Evolutionary conservation across 2,113 vertebrate species (phyloP).

Genomic region (Anseranas semipalmata): DNA sequence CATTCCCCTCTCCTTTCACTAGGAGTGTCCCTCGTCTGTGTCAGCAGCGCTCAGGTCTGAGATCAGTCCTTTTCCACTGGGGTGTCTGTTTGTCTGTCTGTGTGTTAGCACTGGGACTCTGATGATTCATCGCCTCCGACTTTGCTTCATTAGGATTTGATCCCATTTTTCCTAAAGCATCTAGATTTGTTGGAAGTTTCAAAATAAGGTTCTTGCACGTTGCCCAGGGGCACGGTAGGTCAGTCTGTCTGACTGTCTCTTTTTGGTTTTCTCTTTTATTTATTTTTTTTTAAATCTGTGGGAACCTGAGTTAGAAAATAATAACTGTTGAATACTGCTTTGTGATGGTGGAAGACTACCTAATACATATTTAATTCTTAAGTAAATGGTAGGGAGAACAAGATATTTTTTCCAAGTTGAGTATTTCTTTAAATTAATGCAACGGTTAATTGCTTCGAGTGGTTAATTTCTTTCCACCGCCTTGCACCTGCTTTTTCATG

Average conservation of each 20-base stretch:
- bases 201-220: not conserved
- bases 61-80: not conserved
- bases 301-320: constrained; percentile 2
- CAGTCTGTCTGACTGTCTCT: not conserved
- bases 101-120: not conserved
- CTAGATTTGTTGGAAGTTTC: not conserved
- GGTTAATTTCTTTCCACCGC: constrained; percentile 43
- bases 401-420: constrained; percentile 5
- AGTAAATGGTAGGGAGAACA: constrained; percentile 8
- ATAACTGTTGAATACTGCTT: not conserved
- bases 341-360: constrained; percentile 13
- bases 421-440: constrained; percentile 62
- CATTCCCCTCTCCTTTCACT: constrained; percentile 40
- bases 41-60: not conserved
- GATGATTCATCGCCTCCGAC: not conserved
- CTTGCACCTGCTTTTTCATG: constrained; percentile 54
- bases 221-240: not conserved
- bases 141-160: constrained; percentile 27
- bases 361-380: constrained; percentile 45
- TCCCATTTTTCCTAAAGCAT: constrained; percentile 1
- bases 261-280: too few relatives aligned
- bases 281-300: not conserved
- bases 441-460: constrained; percentile 50
- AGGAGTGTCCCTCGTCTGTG: constrained; percentile 15
- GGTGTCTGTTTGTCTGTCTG: not conserved